Evolutionary conservation across 1,140 invertebrate species (phyloP).

Genomic region (Gryon sp.): DNA sequence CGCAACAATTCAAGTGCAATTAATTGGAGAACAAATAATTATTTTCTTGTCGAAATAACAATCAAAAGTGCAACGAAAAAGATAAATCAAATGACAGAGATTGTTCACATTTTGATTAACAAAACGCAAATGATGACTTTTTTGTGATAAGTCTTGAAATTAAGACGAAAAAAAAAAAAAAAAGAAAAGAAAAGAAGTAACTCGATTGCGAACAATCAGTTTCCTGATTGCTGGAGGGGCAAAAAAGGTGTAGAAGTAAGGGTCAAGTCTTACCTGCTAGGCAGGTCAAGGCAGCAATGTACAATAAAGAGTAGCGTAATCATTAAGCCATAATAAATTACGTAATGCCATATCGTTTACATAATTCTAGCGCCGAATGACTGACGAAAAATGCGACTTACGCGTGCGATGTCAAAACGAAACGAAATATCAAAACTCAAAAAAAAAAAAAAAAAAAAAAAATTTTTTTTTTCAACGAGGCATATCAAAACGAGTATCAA

Average conservation of each 20-base stretch:
- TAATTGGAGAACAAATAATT: constrained; percentile 9
- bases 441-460: neutral
- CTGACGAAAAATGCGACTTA: constrained; percentile 59
- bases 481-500: no score
- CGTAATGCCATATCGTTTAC: constrained; percentile 78
- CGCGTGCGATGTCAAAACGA: constrained; percentile 8
- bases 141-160: constrained; percentile 2
- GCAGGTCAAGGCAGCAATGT: constrained; percentile 71
- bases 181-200: neutral
- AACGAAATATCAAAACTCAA: constrained; percentile 15
- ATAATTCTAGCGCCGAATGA: constrained; percentile 72
- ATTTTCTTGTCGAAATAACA: constrained; percentile 6
- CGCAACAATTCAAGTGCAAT: constrained; percentile 57
- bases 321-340: constrained; percentile 78
- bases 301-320: constrained; percentile 72
- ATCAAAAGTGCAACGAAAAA: constrained; percentile 10
- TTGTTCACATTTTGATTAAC: no score
- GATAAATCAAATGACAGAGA: no score
- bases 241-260: constrained; percentile 45
- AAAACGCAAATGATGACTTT: no score
- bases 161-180: neutral
- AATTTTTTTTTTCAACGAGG: neutral
- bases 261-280: constrained; percentile 63
- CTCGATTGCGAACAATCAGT: constrained; percentile 17
- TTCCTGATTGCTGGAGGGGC: constrained; percentile 44